These are phyloP conservation scores for Drosophila meridiana DNA, from an alignment of 2,888 invertebrate genomes.

Conservation along the genomic window DNA sequence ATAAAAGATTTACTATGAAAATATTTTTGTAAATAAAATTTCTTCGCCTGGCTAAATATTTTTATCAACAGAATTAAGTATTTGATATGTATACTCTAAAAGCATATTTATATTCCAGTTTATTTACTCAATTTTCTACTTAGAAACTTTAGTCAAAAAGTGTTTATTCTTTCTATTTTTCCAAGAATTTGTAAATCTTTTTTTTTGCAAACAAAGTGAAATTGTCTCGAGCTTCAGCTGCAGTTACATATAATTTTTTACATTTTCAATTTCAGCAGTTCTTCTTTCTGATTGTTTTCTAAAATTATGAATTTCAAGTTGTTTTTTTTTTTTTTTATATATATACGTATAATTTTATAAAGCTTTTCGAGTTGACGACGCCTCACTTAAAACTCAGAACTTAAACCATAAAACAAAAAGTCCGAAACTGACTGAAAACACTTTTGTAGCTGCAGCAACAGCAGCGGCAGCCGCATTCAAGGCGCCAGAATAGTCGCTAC, in stretches of 20 bases:
- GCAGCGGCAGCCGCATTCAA: constrained; percentile 22
- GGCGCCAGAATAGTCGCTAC: constrained; percentile 54
- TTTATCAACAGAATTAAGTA: not conserved
- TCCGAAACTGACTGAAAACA: constrained; percentile 63
- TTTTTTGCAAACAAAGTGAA: not conserved
- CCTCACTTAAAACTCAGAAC: constrained; percentile 63
- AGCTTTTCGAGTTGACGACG: constrained; percentile 25
- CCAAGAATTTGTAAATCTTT: not conserved
- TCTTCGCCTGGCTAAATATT: too few species aligned
- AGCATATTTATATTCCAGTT: not conserved
- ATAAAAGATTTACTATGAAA: too few species aligned
- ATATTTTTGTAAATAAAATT: too few species aligned
- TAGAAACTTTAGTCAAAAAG: not conserved
- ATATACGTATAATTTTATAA: not conserved
- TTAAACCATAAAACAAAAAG: constrained; percentile 72
- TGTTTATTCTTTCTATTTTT: not conserved
- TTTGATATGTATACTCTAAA: not conserved
- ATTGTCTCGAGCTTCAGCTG: constrained; percentile 1
- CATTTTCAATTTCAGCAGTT: constrained; percentile 2
- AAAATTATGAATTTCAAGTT: constrained; percentile 14
- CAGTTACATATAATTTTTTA: not conserved
- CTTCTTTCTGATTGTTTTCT: constrained; percentile 10
- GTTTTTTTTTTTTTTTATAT: not conserved
- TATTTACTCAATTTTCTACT: not conserved
- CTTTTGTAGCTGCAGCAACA: constrained; percentile 31